Evolutionary conservation across 1,140 invertebrate genomes (phyloP).

Genomic region (Galendromus occidentalis): DNA sequence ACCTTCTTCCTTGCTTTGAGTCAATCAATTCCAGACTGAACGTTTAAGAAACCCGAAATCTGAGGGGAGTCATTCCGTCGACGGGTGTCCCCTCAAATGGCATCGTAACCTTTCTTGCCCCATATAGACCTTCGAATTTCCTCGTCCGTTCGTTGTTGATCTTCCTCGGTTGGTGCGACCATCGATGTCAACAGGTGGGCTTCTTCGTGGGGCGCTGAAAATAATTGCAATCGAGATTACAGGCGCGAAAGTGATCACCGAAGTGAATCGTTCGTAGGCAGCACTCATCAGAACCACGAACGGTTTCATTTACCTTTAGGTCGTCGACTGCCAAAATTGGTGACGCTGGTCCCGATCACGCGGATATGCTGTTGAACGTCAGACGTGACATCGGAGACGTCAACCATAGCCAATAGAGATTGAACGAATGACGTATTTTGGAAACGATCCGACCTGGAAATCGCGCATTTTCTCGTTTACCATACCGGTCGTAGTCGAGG

Average conservation of each 20-base stretch:
- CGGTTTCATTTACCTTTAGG: neutral
- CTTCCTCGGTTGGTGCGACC: neutral
- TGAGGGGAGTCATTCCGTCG: neutral
- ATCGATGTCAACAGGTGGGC: neutral
- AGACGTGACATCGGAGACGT: conserved; percentile 72
- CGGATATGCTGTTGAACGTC: conserved; percentile 79
- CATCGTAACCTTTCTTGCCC: conserved; percentile 8
- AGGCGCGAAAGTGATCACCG: neutral
- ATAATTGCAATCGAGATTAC: neutral
- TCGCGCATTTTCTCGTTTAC: neutral
- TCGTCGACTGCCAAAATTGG: neutral
- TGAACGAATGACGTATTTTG: neutral
- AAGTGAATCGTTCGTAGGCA: neutral
- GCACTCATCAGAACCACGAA: neutral
- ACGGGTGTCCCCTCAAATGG: conserved; percentile 7
- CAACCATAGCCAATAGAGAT: conserved; percentile 62
- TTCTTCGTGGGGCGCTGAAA: conserved; percentile 2
- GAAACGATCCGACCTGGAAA: conserved; percentile 18
- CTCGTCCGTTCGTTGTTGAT: neutral
- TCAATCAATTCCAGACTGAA: too few species aligned
- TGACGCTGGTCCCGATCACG: neutral
- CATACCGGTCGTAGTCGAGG: too few species aligned
- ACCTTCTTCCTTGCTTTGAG: too few species aligned
- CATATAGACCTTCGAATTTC: conserved; percentile 12
- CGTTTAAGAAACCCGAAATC: too few species aligned